These are phyloP conservation scores for Psittacara wagleri DNA, from an alignment of 2,113 vertebrate genomes.

Conservation along the genomic window DNA sequence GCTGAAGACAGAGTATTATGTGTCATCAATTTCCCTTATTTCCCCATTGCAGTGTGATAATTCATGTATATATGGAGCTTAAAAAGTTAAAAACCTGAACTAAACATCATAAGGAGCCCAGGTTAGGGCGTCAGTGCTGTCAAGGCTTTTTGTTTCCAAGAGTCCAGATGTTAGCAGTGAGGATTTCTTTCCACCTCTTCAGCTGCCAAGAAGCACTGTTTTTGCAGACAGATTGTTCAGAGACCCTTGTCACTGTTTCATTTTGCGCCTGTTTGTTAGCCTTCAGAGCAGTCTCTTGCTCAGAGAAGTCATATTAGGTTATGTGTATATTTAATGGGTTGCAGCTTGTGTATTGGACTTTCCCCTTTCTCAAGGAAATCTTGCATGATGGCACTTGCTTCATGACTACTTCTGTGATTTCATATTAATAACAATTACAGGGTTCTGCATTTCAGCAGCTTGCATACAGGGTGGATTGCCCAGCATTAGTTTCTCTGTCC, in stretches of 20 bases:
- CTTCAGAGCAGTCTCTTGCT: background rate
- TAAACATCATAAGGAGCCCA: background rate
- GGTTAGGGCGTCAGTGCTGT: background rate
- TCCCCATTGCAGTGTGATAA: background rate
- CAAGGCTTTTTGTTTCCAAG: background rate
- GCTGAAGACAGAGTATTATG: background rate
- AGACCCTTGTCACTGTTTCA: background rate
- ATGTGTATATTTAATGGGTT: background rate
- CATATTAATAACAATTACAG: background rate
- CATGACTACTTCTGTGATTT: background rate
- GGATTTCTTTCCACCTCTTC: background rate
- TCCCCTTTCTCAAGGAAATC: background rate
- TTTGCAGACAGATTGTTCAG: background rate
- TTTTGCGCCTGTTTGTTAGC: background rate
- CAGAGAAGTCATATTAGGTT: background rate
- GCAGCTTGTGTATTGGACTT: background rate
- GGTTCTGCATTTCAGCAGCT: background rate
- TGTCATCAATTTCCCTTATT: conserved; percentile 18
- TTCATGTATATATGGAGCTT: background rate
- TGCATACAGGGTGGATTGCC: background rate
- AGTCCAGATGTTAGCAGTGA: background rate
- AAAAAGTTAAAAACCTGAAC: background rate
- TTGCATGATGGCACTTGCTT: background rate
- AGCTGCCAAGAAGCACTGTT: background rate
- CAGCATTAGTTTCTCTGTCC: background rate